Conservation (phyloP, 2,888 invertebrate genomes). For the Seira ritae region DNA sequence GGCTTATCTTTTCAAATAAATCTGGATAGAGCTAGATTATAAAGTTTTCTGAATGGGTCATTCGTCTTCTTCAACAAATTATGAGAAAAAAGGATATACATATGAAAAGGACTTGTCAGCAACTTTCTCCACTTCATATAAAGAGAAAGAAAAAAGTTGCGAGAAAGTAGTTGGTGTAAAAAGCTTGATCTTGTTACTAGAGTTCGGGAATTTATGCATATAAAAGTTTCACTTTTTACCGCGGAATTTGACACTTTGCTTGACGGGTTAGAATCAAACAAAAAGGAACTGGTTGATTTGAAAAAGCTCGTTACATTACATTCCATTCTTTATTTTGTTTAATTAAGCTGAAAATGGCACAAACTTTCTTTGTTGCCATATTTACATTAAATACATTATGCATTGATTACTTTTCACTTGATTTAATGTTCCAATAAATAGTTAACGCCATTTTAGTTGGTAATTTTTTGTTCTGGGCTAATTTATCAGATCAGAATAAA, state of each 20-base stretch:
- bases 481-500: no score
- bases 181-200: background rate
- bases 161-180: background rate
- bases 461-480: no score
- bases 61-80: constrained; percentile 22
- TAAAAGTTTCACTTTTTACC: no score
- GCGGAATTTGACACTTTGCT: no score
- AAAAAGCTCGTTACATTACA: background rate
- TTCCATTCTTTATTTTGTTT: no score
- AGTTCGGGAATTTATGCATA: background rate
- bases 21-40: background rate
- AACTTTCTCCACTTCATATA: background rate
- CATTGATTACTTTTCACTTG: no score
- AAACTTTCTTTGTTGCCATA: no score
- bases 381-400: no score
- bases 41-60: no score
- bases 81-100: background rate
- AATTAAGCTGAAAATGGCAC: no score
- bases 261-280: background rate
- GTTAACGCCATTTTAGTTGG: no score
- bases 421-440: no score
- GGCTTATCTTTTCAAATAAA: background rate
- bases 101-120: background rate
- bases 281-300: background rate
- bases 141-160: background rate